These are phyloP conservation scores for Cinara cedri DNA, from an alignment of 2,888 invertebrate genomes.

Conservation along the genomic window DNA sequence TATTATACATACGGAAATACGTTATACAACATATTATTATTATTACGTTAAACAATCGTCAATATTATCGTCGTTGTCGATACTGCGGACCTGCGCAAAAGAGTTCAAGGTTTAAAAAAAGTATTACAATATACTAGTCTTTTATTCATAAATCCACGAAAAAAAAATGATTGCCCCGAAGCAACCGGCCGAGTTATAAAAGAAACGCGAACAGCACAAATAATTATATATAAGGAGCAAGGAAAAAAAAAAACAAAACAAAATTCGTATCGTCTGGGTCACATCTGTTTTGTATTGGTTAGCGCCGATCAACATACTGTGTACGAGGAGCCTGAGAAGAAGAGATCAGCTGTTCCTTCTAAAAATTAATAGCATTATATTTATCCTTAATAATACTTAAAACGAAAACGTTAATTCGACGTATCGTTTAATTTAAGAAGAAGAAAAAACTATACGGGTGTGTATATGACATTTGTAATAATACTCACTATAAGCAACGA, in stretches of 20 bases:
- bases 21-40: not conserved
- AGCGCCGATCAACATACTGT: conserved; percentile 39
- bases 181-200: not conserved
- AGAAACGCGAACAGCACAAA: conserved; percentile 17
- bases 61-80: conserved; percentile 3
- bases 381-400: conserved; percentile 25
- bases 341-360: conserved; percentile 17
- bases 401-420: conserved; percentile 12
- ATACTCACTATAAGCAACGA: not conserved
- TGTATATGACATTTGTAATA: not conserved
- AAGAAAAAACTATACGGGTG: conserved; percentile 1
- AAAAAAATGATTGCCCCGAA: conserved; percentile 17
- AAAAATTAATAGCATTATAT: conserved; percentile 28
- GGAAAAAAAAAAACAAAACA: conserved; percentile 48
- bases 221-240: not conserved
- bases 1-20: not conserved
- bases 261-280: conserved; percentile 47
- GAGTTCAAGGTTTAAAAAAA: conserved; percentile 37
- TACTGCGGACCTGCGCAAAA: not conserved
- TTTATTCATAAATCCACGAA: conserved; percentile 14
- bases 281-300: conserved; percentile 52
- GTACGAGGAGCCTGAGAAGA: conserved; percentile 19
- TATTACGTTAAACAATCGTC: conserved; percentile 11
- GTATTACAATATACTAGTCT: too few species aligned
- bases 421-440: not conserved